phyloP scores from a whole-genome alignment of 2,888 invertebrate genomes.

The Hypena proboscidalis region DNA sequence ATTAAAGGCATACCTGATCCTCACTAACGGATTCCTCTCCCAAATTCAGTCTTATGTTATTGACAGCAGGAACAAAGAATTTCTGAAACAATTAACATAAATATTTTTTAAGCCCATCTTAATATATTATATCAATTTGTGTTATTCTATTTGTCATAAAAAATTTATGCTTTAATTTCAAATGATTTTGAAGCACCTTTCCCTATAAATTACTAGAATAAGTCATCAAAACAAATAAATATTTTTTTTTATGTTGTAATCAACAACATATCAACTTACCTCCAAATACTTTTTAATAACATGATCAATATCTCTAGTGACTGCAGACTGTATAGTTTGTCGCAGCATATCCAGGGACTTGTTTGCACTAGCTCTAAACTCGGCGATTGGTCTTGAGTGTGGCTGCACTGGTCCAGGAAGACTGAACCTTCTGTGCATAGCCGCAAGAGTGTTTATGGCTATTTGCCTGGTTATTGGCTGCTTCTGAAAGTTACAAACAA shows the following conservation, averaged over 20 bases:
- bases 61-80: conserved; percentile 92
- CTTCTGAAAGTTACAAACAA: conserved; percentile 69
- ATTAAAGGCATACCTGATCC: conserved; percentile 85
- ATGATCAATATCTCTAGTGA: conserved; percentile 91
- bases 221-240: no score
- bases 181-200: no score
- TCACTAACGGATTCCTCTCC: conserved; percentile 91
- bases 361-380: conserved; percentile 87
- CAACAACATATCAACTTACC: no score
- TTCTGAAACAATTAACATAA: conserved; percentile 84
- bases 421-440: conserved; percentile 85
- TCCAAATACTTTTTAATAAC: conserved; percentile 92
- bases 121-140: no score
- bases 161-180: no score
- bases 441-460: conserved; percentile 89
- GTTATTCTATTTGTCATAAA: no score
- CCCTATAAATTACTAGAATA: no score
- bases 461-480: conserved; percentile 86
- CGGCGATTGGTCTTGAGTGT: conserved; percentile 79
- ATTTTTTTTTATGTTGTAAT: no score
- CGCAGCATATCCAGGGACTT: conserved; percentile 91
- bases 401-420: conserved; percentile 84
- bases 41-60: conserved; percentile 90
- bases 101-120: neutral
- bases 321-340: conserved; percentile 90